Conservation (phyloP, 1,140 invertebrate species). For the Calliphora vicina region DNA sequence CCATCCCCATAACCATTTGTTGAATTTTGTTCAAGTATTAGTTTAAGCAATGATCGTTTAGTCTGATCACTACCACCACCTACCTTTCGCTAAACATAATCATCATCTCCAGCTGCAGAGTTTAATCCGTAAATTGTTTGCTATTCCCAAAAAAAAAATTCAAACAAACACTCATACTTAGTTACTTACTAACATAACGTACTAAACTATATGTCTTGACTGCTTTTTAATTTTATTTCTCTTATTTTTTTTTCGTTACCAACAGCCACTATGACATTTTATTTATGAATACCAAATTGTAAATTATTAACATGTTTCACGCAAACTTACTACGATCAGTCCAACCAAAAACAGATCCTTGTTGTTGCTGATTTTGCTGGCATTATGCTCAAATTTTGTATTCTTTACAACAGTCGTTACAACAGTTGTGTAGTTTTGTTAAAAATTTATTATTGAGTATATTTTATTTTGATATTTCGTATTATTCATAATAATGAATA, state of each 20-base stretch:
- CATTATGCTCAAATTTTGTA: background rate
- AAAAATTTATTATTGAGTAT: background rate
- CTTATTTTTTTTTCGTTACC: background rate
- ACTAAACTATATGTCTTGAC: background rate
- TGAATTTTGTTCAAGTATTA: background rate
- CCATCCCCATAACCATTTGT: background rate
- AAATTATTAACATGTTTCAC: constrained; percentile 41
- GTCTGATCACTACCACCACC: background rate
- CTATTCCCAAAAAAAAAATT: background rate
- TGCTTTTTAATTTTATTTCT: no score
- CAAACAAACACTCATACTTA: background rate
- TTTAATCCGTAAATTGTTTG: background rate
- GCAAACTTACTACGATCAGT: constrained; percentile 34
- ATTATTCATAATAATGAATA: constrained; percentile 32
- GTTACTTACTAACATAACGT: background rate
- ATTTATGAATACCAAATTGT: constrained; percentile 43
- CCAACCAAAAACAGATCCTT: background rate
- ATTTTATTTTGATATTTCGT: constrained; percentile 21
- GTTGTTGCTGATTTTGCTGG: background rate
- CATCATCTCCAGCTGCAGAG: background rate
- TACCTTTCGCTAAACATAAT: background rate
- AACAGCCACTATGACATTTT: constrained; percentile 36
- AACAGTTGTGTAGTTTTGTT: background rate
- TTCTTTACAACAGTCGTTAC: background rate
- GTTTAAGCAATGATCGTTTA: background rate